Base-by-base conservation (phyloP, 37 sponge, comb jelly and placozoan species). In the Axinella damicornis region DNA sequence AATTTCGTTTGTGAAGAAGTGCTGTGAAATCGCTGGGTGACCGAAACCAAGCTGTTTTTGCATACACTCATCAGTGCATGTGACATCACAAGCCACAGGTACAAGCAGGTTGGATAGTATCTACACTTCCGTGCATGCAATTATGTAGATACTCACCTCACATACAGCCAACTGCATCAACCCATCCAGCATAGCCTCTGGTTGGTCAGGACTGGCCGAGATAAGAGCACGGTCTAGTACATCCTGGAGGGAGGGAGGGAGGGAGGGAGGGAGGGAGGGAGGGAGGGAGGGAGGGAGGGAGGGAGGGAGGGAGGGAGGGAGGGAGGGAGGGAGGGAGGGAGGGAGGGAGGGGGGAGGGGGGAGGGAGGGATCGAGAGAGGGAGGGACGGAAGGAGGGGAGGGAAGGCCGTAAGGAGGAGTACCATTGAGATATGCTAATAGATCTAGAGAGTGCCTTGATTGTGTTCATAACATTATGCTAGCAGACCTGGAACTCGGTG, bases 161-260 rank as follows among this genome's bases (percentile, higher is more conserved):
- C 95, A 95, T 20, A 88, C 87, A 18, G 92, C 89, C 15, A 78
- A 57, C 41, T 95, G 95, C 69, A 95, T 18, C 0, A 95, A 24
- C 31, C 92, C 95, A 67, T 95, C 95, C 53, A 95, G 63, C 22
- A 91, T 25, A 15, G 89, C 77, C 69, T 95, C 95, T 17, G 95
- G 92, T 32, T 65, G 22, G 78, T 95, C 95, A n/a, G 58, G 68
- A 76, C 88, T 90, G 37, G 85, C 91, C 37, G 94, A 90, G 39
- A 94, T 27, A 22, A 0, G 40, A 30, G 86, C 46, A 52, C 22
- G 22, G 27, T 80, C 30, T 20, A 94, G 59, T 13, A 25, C 46
- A 32, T 73, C 33, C 77, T 94, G 54, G 13, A 87, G 38, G 4
- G 15, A 70, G 2, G 81, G 30, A 34, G 13, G 46, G 46, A 9